Conservation (phyloP, 2,797 vertebrate genomes). For the Echeneis naucrates region DNA sequence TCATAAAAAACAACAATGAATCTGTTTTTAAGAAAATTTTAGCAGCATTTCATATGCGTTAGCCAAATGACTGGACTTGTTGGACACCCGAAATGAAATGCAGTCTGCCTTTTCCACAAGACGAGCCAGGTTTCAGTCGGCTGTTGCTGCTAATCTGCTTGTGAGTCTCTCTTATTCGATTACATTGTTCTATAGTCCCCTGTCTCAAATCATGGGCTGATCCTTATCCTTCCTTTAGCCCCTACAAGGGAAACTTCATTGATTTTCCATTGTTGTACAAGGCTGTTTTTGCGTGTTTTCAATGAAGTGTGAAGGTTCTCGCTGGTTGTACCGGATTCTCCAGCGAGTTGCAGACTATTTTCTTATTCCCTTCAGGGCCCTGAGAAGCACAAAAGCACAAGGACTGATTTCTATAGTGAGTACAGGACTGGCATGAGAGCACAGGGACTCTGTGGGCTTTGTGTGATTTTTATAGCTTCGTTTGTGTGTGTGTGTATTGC, state of each 20-base stretch:
- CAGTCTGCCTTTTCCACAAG: constrained; percentile 2
- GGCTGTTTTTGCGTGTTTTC: constrained; percentile 71
- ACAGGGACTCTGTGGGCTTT: constrained; percentile 50
- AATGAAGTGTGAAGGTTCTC: constrained; percentile 67
- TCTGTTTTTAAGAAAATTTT: background rate
- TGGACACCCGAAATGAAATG: background rate
- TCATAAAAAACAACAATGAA: background rate
- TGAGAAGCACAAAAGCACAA: constrained; percentile 57
- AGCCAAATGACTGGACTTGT: background rate
- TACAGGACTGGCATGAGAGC: constrained; percentile 53
- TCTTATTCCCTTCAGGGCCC: constrained; percentile 59
- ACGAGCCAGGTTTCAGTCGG: constrained; percentile 28
- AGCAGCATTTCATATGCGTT: background rate
- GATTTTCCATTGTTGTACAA: constrained; percentile 76
- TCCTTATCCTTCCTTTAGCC: constrained; percentile 44
- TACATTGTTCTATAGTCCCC: constrained; percentile 35
- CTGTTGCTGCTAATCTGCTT: constrained; percentile 28
- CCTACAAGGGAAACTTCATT: constrained; percentile 55
- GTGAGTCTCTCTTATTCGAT: constrained; percentile 48
- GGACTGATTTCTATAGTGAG: constrained; percentile 67
- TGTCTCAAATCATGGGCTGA: constrained; percentile 51
- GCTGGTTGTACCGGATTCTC: constrained; percentile 71
- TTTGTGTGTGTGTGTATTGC: constrained; percentile 14
- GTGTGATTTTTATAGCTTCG: constrained; percentile 44
- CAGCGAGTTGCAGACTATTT: constrained; percentile 66